Base-by-base conservation (phyloP, 2,888 invertebrate genomes). In the Lasioglossum morio region DNA sequence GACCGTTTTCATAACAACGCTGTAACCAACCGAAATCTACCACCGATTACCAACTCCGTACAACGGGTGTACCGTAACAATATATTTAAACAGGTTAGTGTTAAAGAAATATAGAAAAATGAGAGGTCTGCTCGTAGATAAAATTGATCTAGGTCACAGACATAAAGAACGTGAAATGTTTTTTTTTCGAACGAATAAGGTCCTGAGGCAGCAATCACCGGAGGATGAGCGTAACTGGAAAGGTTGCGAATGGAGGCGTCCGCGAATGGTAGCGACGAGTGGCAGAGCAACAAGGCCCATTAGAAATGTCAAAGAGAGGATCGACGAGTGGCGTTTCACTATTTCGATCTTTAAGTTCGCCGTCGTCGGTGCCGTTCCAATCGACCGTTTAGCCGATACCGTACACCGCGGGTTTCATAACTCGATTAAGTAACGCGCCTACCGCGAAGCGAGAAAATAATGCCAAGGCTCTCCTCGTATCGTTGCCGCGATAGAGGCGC, bases 391-490 rank as follows among this genome's bases (percentile, higher is more conserved):
- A 81, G 81, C 75, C 84, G 88, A 88, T 86, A 88, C 87, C 69
- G 83, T 81, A 79, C 80, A 79, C 70, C 43, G 63, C 82, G 81
- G 86, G 87, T 89, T 91, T 90, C 89, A 88, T 91, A 89, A 91
- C 87, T 82, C 90, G 87, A 88, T 91, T 89, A 88, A 89, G 90
- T 91, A 91, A 91, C 85, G 87, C 79, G 79, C 79, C 85, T 85
- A 85, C 81, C 88, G 82, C 85, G 88, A 88, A 85, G 82, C 87
- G 88, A 89, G 90, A 89, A 91, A 92, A 93, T 92, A 92, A 92
- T 93, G 92, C 92, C 93, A 93, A 93, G 93, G 93, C 89, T 90
- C 84, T 81, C 89, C 80, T 88, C 82, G 89, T 89, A 84, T 83
- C 87, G 81, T 74, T 70, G 84, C 81, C 57, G 66, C 76, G 82